Conservation (phyloP, 1,140 invertebrate genomes). For the Drosophila varians region DNA sequence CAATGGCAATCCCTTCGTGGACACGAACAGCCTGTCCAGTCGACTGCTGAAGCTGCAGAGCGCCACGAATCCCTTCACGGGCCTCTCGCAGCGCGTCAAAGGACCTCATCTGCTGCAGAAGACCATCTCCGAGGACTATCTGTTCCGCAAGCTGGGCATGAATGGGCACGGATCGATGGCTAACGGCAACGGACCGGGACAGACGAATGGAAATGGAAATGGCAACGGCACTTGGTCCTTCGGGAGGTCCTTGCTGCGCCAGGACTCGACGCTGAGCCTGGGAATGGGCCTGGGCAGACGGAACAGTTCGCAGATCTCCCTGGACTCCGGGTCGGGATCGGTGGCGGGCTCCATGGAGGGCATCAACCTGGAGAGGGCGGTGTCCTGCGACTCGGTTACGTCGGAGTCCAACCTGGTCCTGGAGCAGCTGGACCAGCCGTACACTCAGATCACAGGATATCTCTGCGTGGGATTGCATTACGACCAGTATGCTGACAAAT, state of each 20-base stretch:
- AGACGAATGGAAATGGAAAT: slow-evolving; percentile 35
- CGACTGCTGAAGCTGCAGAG: slow-evolving; percentile 57
- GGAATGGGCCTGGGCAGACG: slow-evolving; percentile 65
- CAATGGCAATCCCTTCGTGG: slow-evolving; percentile 67
- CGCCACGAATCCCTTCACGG: slow-evolving; percentile 71
- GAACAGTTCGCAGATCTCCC: slow-evolving; percentile 73
- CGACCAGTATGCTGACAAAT: slow-evolving; percentile 86
- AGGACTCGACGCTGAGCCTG: slow-evolving; percentile 67
- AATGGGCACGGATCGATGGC: neutral
- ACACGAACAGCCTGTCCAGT: slow-evolving; percentile 43
- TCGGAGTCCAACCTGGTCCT: slow-evolving; percentile 91
- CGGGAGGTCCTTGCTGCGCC: slow-evolving; percentile 67
- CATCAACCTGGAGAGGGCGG: slow-evolving; percentile 85
- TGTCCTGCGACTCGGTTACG: slow-evolving; percentile 92
- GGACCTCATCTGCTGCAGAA: slow-evolving; percentile 80
- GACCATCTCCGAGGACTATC: slow-evolving; percentile 81
- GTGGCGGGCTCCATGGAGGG: slow-evolving; percentile 53
- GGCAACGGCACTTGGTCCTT: slow-evolving; percentile 76
- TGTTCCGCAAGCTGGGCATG: slow-evolving; percentile 69
- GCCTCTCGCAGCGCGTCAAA: slow-evolving; percentile 67
- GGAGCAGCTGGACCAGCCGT: slow-evolving; percentile 87
- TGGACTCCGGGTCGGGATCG: slow-evolving; percentile 50
- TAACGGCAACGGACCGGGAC: slow-evolving; percentile 18
- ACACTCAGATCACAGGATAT: slow-evolving; percentile 89
- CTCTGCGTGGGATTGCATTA: slow-evolving; percentile 91